phyloP scores from a whole-genome alignment of 2,888 invertebrate species.

The Noctua pronuba region DNA sequence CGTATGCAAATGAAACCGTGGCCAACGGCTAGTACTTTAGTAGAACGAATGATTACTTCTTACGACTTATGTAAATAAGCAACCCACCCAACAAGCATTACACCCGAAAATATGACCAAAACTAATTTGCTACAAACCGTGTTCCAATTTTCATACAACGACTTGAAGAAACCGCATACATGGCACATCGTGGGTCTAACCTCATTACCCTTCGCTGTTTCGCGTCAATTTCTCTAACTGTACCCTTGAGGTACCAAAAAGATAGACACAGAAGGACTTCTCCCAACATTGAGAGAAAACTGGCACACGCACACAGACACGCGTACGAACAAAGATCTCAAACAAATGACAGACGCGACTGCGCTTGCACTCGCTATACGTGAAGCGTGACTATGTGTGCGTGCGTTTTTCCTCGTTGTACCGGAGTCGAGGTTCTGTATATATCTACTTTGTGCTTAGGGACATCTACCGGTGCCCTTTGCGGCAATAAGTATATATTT shows the following conservation, averaged over 20 bases:
- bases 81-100: not conserved
- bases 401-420: not conserved
- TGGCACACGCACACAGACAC: not conserved
- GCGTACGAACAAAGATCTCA: not conserved
- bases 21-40: not conserved
- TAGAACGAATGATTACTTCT: not conserved
- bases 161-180: conserved; percentile 61
- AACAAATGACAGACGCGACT: not conserved
- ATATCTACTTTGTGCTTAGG: conserved; percentile 62
- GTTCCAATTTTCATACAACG: conserved; percentile 55
- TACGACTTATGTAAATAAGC: conserved; percentile 10
- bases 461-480: conserved; percentile 69
- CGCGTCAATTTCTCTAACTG: conserved; percentile 79
- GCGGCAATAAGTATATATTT: conserved; percentile 74
- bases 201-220: conserved; percentile 77
- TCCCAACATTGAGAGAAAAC: not conserved
- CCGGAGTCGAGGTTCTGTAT: not conserved
- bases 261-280: not conserved
- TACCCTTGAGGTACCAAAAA: conserved; percentile 37
- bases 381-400: not conserved
- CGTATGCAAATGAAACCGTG: not conserved
- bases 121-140: conserved; percentile 51
- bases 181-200: conserved; percentile 67
- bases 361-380: conserved; percentile 6
- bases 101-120: conserved; percentile 30